phyloP scores from a whole-genome alignment of 2,888 invertebrate species.

The Harpalus rubripes region DNA sequence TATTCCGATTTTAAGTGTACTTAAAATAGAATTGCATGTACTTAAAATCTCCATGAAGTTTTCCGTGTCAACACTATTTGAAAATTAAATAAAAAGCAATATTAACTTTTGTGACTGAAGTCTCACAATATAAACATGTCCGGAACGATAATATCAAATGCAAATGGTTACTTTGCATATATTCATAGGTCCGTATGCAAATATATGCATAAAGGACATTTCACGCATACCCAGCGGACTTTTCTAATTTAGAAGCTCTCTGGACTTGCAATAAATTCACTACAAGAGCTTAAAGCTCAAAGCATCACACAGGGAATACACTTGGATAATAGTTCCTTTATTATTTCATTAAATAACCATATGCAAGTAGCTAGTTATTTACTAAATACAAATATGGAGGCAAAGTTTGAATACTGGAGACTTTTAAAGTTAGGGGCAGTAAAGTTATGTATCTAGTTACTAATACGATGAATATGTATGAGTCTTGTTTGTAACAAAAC shows the following conservation, averaged over 20 bases:
- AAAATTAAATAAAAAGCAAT: neutral
- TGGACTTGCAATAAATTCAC: neutral
- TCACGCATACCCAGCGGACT: neutral
- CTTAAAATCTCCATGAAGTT: no score
- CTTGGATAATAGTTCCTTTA: neutral
- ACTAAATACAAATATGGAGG: no score
- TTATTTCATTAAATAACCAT: no score
- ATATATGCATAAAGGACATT: neutral
- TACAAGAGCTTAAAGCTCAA: neutral
- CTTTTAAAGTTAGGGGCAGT: no score
- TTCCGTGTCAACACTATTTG: neutral
- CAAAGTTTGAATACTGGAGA: no score
- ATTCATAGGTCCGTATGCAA: conserved; percentile 4
- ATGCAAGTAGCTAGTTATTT: no score
- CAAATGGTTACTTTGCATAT: conserved; percentile 22
- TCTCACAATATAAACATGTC: neutral
- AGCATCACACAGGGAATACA: neutral
- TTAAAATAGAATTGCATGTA: no score
- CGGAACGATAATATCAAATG: neutral
- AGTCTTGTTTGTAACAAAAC: no score
- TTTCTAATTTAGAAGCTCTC: conserved; percentile 13
- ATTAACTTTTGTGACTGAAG: neutral
- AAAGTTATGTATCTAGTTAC: no score
- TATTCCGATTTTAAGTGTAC: no score
- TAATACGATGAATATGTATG: no score